A percentile compares a stretch with the other conserved stretches of the same genome.
Evolutionary conservation across 2,797 vertebrate species (phyloP).

Genomic region (Ambastaia sidthimunki): DNA sequence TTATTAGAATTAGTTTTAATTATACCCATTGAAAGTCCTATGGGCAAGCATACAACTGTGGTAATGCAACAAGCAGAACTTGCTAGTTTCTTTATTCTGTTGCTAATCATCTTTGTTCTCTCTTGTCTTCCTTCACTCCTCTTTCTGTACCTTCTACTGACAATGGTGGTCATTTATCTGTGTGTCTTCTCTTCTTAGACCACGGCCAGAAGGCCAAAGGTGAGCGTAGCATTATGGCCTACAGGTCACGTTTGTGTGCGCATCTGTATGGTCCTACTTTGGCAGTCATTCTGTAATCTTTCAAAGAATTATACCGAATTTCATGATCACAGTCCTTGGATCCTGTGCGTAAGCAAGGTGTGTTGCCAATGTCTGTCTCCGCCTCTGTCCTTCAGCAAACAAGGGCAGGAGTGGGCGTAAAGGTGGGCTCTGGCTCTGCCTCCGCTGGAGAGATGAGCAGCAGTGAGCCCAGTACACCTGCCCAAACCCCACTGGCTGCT

Average conservation of each 20-base stretch:
- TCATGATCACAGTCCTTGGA: no score
- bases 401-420: conserved; percentile 69
- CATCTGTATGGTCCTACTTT: neutral
- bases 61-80: neutral
- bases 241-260: conserved; percentile 27
- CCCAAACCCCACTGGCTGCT: conserved; percentile 91
- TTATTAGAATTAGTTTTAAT: neutral
- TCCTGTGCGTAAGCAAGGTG: neutral
- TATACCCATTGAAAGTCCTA: no score
- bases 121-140: conserved; percentile 62
- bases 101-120: conserved; percentile 71
- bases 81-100: conserved; percentile 49
- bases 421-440: conserved; percentile 88
- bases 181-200: conserved; percentile 78
- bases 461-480: conserved; percentile 94
- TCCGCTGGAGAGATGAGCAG: conserved; percentile 96
- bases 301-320: no score
- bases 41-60: neutral
- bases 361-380: conserved; percentile 8
- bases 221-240: conserved; percentile 76
- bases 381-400: conserved; percentile 49
- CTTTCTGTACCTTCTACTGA: conserved; percentile 57
- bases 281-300: no score
- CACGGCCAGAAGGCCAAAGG: conserved; percentile 90
- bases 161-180: conserved; percentile 56